phyloP scores from a whole-genome alignment of 2,113 vertebrate genomes.

The Prochilodus magdalenae region DNA sequence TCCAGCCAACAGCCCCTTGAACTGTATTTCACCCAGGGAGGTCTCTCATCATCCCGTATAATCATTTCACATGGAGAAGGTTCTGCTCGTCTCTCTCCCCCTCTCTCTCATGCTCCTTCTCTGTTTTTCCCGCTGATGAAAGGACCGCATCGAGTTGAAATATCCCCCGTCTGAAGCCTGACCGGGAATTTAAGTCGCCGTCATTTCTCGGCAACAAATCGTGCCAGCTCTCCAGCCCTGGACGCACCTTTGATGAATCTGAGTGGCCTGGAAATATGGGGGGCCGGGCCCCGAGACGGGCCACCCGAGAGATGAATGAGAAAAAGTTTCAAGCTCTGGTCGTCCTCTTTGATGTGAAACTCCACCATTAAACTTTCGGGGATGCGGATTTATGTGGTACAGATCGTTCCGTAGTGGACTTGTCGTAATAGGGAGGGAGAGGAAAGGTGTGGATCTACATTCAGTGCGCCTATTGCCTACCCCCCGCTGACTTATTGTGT shows the following conservation, averaged over 20 bases:
- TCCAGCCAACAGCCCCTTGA: constrained; percentile 23
- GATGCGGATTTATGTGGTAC: constrained; percentile 34
- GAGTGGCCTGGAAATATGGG: constrained; percentile 24
- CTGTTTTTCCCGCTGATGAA: constrained; percentile 30
- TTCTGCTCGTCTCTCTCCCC: neutral
- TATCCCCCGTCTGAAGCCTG: constrained; percentile 46
- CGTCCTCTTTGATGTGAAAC: constrained; percentile 29
- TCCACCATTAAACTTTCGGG: constrained; percentile 36
- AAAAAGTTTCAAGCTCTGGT: constrained; percentile 23
- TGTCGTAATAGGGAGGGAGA: constrained; percentile 15
- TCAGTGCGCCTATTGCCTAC: constrained; percentile 40
- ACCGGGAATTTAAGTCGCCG: constrained; percentile 47
- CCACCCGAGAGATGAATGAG: constrained; percentile 16
- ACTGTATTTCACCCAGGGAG: constrained; percentile 38
- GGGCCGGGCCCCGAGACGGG: neutral
- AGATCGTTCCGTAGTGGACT: constrained; percentile 10
- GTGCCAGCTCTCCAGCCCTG: constrained; percentile 31
- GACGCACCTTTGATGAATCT: constrained; percentile 46
- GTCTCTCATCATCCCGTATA: neutral
- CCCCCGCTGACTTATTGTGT: constrained; percentile 45
- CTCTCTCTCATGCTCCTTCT: constrained; percentile 8
- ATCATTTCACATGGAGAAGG: constrained; percentile 37
- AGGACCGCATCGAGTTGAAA: constrained; percentile 45
- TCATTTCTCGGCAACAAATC: constrained; percentile 48
- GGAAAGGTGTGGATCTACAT: constrained; percentile 37